Base-by-base conservation (phyloP, 2,888 invertebrate genomes). In the Cephus pulcher region DNA sequence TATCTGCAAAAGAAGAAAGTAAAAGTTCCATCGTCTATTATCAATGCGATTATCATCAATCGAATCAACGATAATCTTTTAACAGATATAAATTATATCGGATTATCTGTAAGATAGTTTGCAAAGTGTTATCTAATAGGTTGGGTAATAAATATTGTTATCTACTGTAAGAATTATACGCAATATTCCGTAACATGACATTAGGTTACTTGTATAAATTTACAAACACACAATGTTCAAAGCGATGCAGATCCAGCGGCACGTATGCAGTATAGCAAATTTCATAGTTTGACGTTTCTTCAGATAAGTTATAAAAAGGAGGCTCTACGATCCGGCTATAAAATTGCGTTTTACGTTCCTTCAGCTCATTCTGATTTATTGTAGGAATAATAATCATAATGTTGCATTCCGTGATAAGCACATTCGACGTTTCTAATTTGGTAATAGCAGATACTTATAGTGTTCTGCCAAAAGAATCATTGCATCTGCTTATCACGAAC, bases 151-250 rank as follows among this genome's bases (percentile, higher is more conserved):
- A 56, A 23, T 56, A 71, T 71, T 71, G 32, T 33, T 15, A 71
- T 4, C 71, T 71, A 9, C 32, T 11, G 70, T 70, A 33, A 12
- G 4, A 40, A 40, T 32, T 70, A 70, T 33, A 70, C 32, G 32
- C 32, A 71, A 71, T 71, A 30, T 71, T 34, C 32, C 33, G 71
- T 71, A 9, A 34, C 71, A 34, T 34, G 71, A 71, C 15, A 71
- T 71, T 71, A 71, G 15, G 15, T 71, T 71, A 71, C 33, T 71
- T 71, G 71, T 32, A 71, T 32, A 71, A 71, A 71, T 12, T 32
- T 71, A 71, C 33, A 32, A 23, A 33, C 1, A 33, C 2, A 71
- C 9, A 12, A 71, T 34, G 30, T 15, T 71, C 71, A 23, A 33
- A 71, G 56, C 56, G 23, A 1, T 23, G 23, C 15, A 56, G 56